Base-by-base conservation (phyloP, 2,888 invertebrate genomes). In the Entomobrya proxima region DNA sequence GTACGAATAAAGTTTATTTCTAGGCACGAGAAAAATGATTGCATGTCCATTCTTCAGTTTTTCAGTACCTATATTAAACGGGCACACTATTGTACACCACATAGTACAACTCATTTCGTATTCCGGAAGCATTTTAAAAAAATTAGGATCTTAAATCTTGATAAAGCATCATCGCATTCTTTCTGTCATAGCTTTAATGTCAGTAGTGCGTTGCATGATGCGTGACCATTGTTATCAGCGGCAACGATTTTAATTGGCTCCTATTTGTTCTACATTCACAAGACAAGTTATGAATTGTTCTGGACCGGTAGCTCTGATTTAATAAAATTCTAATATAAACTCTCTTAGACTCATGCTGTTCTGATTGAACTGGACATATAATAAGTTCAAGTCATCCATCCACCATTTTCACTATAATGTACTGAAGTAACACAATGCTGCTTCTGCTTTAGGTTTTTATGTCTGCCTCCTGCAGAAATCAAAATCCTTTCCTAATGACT, bases 401-500 rank as follows among this genome's bases (percentile, higher is more conserved):
- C 11, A 15, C 2, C 47, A n/a, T 13, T 15, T 47, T 47, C n/a
- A 13, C 3, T 21, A 21, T n/a, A 24, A 24, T 55, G 4, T 55
- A 3, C 9, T 55, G 9, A 21, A 11, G 18, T 55, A 21, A 3
- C 24, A 52, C n/a, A n/a, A n/a, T 37, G 44, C 44, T 35, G 15
- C 18, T n/a, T 40, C 37, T 40, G 1, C 24, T 24, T 37, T 37
- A 9, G 5, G 2, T 18, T 64, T 55, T 55, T 55, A 11, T 55
- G 52, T 4, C 67, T 67, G 67, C 67, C 67, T 67, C 67, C 67
- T 40, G 67, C 67, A 67, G 67, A 40, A 40, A 74, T 44, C 74
- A 11, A 32, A 74, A 74, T 47, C 74, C 44, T 40, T 67, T 47
- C 50, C 40, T 78, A 64, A 78, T 78, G 78, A 78, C 58, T 78